Evolutionary conservation across 2,797 vertebrate species (phyloP).

Genomic region (Ambastaia sidthimunki): DNA sequence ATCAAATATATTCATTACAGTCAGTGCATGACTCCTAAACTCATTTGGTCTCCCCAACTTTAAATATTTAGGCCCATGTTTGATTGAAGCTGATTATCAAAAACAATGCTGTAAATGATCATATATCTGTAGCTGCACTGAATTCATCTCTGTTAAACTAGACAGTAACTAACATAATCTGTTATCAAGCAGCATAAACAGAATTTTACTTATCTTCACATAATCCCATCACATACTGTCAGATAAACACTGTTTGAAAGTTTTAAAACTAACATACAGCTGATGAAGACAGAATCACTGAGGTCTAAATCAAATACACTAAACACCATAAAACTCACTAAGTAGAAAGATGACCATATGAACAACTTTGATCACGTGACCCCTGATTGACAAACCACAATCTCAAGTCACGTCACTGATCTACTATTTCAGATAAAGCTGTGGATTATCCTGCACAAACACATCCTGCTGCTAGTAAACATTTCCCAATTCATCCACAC

Average conservation of each 20-base stretch:
- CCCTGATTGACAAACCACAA: slow-evolving; percentile 19
- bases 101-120: slow-evolving; percentile 18
- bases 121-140: not conserved
- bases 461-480: not conserved
- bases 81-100: not conserved
- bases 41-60: not conserved
- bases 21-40: not conserved
- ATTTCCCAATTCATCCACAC: not conserved
- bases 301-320: not conserved
- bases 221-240: slow-evolving; percentile 19
- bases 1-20: too few species aligned
- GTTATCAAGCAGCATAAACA: slow-evolving; percentile 35
- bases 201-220: slow-evolving; percentile 5
- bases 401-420: not conserved
- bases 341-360: not conserved
- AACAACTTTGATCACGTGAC: not conserved
- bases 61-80: not conserved
- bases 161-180: slow-evolving; percentile 28
- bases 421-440: slow-evolving; percentile 10
- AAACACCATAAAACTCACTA: not conserved
- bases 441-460: slow-evolving; percentile 3
- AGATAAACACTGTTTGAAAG: not conserved
- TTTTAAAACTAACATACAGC: not conserved
- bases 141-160: slow-evolving; percentile 1
- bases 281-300: slow-evolving; percentile 3